Base-by-base conservation (phyloP, 2,797 vertebrate species). In the Falco rusticolus region DNA sequence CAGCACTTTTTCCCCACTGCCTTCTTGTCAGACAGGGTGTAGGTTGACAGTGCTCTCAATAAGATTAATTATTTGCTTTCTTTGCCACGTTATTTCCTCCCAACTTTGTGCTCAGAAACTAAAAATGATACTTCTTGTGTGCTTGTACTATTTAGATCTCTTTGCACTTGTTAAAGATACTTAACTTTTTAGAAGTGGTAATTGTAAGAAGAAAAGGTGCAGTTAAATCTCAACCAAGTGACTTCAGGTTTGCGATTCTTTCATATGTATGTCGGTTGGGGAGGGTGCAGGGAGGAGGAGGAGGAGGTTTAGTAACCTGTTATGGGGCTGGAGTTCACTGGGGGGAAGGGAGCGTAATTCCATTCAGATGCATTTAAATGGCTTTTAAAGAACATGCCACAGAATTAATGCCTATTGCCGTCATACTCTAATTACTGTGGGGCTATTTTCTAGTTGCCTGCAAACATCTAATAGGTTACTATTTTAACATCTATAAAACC, bases 291-390 rank as follows among this genome's bases (percentile, higher is more conserved):
- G 43, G 9, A 31, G 6, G 5, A 29, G 25, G 34, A 77, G 34
- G n/a, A 43, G 39, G 59, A 71, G 28, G 60, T 53, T 87, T 56
- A 66, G 48, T 63, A 63, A 66, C 59, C 60, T 45, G 28, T 79
- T 28, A 11, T 29, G 39, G 45, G 34, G n/a, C 71, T 92, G 59
- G 66, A 68, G 48, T 66, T 81, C 70, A 24, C 8, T 59, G 34
- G 15, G 34, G 64, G 47, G 10, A 84, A 48, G 33, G 39, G 59
- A 66, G 26, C 0, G 1, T 51, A 84, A 70, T 90, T 93, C 60
- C 45, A 53, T 91, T 89, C 68, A 2, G 4, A 45, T 54, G 89
- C 87, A 89, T 96, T 50, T 88, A 91, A 96, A 94, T 84, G 39
- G 28, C 77, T 81, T 92, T 90, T 86, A 89, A 75, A 78, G 79